Evolutionary conservation across 2,113 vertebrate species (phyloP).

Genomic region (Pseudorasbora parva): DNA sequence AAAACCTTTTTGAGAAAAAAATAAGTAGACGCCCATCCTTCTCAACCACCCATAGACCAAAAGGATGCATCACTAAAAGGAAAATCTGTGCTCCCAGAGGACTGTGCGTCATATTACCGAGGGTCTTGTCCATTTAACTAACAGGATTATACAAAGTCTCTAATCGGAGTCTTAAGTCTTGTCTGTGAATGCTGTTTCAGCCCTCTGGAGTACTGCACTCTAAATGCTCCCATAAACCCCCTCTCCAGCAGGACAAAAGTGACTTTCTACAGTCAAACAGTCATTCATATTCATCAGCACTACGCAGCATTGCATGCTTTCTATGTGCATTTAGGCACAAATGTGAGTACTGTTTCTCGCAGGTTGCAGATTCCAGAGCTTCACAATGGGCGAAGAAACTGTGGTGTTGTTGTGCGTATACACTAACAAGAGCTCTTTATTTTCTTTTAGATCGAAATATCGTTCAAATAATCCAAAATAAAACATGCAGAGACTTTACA

Average conservation of each 20-base stretch:
- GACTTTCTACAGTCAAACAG: slow-evolving; percentile 11
- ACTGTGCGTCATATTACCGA: slow-evolving; percentile 16
- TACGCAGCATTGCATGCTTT: not conserved
- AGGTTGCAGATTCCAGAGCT: not conserved
- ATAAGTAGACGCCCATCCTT: slow-evolving; percentile 37
- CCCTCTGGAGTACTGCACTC: slow-evolving; percentile 10
- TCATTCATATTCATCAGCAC: slow-evolving; percentile 11
- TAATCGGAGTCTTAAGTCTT: slow-evolving; percentile 32
- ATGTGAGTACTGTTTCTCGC: not conserved
- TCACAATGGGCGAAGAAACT: not conserved
- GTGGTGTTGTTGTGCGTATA: not conserved
- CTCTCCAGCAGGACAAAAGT: slow-evolving; percentile 25
- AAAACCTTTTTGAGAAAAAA: not conserved
- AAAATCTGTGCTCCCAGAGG: slow-evolving; percentile 28
- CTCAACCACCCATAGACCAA: not conserved
- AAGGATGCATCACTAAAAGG: not conserved
- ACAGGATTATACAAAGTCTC: slow-evolving; percentile 49
- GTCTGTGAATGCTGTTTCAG: slow-evolving; percentile 21
- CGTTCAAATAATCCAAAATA: not conserved
- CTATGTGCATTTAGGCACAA: not conserved
- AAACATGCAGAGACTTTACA: not conserved
- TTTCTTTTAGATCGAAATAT: not conserved
- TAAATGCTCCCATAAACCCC: slow-evolving; percentile 25
- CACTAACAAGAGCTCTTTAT: not conserved
- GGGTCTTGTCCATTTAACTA: slow-evolving; percentile 37